A percentile compares a stretch with the other conserved stretches of the same genome.
Conservation (phyloP, 2,113 vertebrate genomes). For the Nothocercus julius region DNA sequence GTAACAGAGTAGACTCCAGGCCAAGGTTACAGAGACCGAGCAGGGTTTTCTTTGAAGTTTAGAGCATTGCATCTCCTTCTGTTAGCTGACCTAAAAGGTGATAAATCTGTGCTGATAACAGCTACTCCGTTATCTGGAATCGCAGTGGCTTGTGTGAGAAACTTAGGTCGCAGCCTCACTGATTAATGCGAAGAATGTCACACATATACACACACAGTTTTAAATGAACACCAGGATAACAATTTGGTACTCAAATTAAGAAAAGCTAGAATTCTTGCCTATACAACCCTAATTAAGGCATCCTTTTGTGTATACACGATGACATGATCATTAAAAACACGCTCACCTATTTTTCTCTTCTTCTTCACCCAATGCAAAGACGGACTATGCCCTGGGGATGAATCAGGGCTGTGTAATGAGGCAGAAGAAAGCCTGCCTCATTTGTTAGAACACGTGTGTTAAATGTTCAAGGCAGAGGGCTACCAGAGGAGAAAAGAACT, state of each 20-base stretch:
- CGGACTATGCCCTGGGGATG: conserved; percentile 25
- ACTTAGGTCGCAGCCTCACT: not conserved
- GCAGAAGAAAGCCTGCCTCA: conserved; percentile 54
- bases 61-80: conserved; percentile 7
- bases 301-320: not conserved
- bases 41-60: not conserved
- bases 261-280: not conserved
- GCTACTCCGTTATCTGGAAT: not conserved
- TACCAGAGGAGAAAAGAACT: not conserved
- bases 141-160: not conserved
- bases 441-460: conserved; percentile 46
- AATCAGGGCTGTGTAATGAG: conserved; percentile 46
- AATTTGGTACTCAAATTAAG: not conserved
- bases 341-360: not conserved
- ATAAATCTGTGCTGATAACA: conserved; percentile 41
- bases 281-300: not conserved
- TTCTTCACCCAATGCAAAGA: conserved; percentile 15
- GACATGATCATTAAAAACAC: not conserved
- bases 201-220: not conserved
- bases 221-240: not conserved
- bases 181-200: not conserved
- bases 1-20: not conserved
- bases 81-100: not conserved
- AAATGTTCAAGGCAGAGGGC: conserved; percentile 12
- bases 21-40: not conserved